Conservation (phyloP, 2,797 vertebrate species). For the Ibycter americanus region DNA sequence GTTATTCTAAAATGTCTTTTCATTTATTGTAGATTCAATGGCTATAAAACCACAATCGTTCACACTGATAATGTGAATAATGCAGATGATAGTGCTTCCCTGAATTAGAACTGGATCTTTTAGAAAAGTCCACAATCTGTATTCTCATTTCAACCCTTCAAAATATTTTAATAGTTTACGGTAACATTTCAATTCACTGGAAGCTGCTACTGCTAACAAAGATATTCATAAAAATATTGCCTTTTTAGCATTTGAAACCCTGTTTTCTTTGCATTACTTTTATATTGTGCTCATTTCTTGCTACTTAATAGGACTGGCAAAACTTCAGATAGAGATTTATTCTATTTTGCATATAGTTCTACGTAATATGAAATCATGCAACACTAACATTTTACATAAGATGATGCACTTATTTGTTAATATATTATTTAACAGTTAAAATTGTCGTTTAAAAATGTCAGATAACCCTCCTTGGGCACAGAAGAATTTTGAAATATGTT, state of each 20-base stretch:
- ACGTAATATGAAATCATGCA: background rate
- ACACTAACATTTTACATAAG: background rate
- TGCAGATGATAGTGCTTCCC: background rate
- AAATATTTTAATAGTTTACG: background rate
- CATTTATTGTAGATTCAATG: background rate
- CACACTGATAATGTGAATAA: background rate
- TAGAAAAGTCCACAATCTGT: background rate
- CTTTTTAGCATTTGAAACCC: background rate
- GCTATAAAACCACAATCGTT: background rate
- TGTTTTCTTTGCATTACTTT: background rate
- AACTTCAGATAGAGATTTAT: background rate
- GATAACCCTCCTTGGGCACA: background rate
- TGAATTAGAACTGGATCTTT: background rate
- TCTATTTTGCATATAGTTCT: background rate
- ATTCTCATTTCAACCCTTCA: background rate
- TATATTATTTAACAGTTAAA: background rate
- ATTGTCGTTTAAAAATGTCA: background rate
- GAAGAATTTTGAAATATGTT: background rate
- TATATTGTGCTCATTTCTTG: background rate
- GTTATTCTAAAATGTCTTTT: background rate
- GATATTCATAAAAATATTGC: background rate
- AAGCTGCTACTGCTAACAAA: background rate
- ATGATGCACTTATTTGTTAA: background rate
- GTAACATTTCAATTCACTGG: background rate
- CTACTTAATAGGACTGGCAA: background rate